Conservation (phyloP, 1,140 invertebrate genomes). For the Tenebrio molitor region DNA sequence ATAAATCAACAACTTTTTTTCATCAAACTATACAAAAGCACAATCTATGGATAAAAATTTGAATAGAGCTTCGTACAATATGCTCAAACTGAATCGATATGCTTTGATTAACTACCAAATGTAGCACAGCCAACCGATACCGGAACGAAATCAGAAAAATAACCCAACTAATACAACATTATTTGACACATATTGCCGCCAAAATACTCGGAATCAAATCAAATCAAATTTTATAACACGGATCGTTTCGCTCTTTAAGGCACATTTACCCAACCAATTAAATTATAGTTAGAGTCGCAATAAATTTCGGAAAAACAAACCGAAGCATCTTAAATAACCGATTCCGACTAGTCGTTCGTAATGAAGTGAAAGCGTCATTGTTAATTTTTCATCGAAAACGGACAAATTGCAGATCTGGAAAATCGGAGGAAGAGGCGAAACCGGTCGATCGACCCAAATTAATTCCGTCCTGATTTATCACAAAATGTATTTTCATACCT, state of each 20-base stretch:
- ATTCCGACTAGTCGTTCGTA: too few species aligned
- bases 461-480: background rate
- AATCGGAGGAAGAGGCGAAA: background rate
- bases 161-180: slow-evolving; percentile 32
- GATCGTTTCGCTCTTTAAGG: slow-evolving; percentile 10
- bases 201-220: slow-evolving; percentile 37
- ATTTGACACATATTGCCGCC: slow-evolving; percentile 35
- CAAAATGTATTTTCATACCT: background rate
- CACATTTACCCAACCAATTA: slow-evolving; percentile 27
- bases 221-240: slow-evolving; percentile 37
- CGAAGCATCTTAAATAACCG: background rate
- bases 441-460: background rate
- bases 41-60: slow-evolving; percentile 41
- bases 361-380: background rate
- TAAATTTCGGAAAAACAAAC: background rate
- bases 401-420: background rate
- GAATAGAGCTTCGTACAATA: slow-evolving; percentile 35
- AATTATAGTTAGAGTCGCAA: background rate
- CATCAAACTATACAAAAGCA: slow-evolving; percentile 39
- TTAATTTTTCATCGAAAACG: background rate
- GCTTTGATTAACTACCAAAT: slow-evolving; percentile 35
- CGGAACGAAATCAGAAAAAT: slow-evolving; percentile 38
- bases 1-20: slow-evolving; percentile 39
- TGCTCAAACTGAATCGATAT: slow-evolving; percentile 40
- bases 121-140: slow-evolving; percentile 36